phyloP scores from a whole-genome alignment of 2,888 invertebrate genomes.

The Coenonympha arcania region DNA sequence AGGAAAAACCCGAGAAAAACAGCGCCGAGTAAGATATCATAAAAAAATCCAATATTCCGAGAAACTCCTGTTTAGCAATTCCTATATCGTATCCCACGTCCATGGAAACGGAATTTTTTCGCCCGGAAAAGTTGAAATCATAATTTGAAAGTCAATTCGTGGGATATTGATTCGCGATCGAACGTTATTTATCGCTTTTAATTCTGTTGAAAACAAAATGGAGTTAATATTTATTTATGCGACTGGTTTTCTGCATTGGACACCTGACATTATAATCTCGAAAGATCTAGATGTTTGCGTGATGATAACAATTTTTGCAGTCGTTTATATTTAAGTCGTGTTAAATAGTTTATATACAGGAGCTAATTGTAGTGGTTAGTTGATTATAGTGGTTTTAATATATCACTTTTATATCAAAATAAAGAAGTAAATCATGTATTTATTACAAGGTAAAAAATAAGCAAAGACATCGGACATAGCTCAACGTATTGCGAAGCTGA shows the following conservation, averaged over 20 bases:
- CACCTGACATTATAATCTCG: too few relatives aligned
- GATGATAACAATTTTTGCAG: too few relatives aligned
- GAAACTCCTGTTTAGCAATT: conserved; percentile 13
- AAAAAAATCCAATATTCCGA: neutral
- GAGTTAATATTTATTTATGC: conserved; percentile 8
- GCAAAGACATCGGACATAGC: too few relatives aligned
- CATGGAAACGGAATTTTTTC: conserved; percentile 8
- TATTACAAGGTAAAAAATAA: too few relatives aligned
- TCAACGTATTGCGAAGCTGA: too few relatives aligned
- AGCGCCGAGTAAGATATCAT: neutral
- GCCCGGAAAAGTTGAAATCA: conserved; percentile 20
- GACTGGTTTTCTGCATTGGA: conserved; percentile 7
- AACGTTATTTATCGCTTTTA: conserved; percentile 13
- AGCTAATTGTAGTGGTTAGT: too few relatives aligned
- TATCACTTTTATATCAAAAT: too few relatives aligned
- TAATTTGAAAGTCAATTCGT: conserved; percentile 22
- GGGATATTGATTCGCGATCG: conserved; percentile 18
- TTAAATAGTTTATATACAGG: too few relatives aligned
- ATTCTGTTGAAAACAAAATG: conserved; percentile 12
- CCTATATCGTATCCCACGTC: neutral
- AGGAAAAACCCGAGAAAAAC: conserved; percentile 7
- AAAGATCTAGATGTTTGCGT: neutral
- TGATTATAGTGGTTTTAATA: too few relatives aligned
- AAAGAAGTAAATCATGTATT: too few relatives aligned
- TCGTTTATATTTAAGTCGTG: too few relatives aligned